phyloP scores from a whole-genome alignment of 2,888 invertebrate genomes.

The Galerucella nymphaeae region DNA sequence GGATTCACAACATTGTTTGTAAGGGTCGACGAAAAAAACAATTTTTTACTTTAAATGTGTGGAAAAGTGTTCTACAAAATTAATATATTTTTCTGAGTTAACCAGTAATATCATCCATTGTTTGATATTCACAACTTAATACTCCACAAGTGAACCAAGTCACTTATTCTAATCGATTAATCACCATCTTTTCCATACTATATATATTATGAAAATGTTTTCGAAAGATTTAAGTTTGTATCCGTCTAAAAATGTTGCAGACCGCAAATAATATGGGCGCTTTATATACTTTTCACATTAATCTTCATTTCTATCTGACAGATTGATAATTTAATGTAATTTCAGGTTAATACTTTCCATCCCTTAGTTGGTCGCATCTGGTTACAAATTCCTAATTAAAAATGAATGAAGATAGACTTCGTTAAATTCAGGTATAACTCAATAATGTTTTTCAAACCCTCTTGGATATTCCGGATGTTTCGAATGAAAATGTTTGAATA shows the following conservation, averaged over 20 bases:
- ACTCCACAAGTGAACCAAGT: no score
- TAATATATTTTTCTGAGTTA: no score
- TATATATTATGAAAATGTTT: not conserved
- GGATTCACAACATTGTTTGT: no score
- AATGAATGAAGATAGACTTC: conserved; percentile 45
- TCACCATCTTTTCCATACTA: not conserved
- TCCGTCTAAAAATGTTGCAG: conserved; percentile 7
- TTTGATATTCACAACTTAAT: no score
- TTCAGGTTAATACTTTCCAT: conserved; percentile 63
- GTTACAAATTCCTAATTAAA: conserved; percentile 61
- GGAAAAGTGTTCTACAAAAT: no score
- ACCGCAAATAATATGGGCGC: conserved; percentile 15
- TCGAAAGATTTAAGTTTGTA: not conserved
- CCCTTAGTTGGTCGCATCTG: conserved; percentile 60
- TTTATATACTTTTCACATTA: conserved; percentile 26
- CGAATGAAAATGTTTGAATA: no score
- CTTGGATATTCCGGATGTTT: not conserved
- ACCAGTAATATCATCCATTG: no score
- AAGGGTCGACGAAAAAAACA: no score
- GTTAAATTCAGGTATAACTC: conserved; percentile 19
- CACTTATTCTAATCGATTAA: not conserved
- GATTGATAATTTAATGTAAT: conserved; percentile 63
- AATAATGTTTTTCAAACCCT: not conserved
- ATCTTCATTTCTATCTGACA: conserved; percentile 39
- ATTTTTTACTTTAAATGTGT: no score